Conservation (phyloP, 2,113 vertebrate genomes). For the Chauna torquata region DNA sequence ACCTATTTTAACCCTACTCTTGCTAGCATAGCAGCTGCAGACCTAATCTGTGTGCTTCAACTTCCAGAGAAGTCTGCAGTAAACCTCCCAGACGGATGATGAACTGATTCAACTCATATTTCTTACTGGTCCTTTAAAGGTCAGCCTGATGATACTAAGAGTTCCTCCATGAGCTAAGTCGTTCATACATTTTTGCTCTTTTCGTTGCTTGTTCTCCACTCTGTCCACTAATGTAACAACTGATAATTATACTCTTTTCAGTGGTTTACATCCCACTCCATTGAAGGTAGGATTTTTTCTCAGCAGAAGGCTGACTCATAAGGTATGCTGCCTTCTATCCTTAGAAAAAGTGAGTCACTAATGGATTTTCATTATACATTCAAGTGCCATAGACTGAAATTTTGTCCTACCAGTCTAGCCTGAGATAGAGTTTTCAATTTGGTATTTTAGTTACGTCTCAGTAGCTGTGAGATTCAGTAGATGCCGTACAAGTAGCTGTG, state of each 20-base stretch:
- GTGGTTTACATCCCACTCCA: neutral
- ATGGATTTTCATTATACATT: slow-evolving; percentile 64
- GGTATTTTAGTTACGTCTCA: slow-evolving; percentile 32
- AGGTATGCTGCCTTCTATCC: slow-evolving; percentile 51
- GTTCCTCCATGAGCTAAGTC: neutral
- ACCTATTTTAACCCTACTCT: neutral
- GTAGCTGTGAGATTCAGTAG: neutral
- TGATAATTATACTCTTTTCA: slow-evolving; percentile 29
- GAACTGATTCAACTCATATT: neutral
- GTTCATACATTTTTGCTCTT: slow-evolving; percentile 20
- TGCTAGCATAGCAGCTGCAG: neutral
- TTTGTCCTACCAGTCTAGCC: neutral
- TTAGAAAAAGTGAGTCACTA: slow-evolving; percentile 65
- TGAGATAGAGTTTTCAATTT: slow-evolving; percentile 30
- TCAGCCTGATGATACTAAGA: slow-evolving; percentile 1
- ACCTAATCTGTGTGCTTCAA: neutral
- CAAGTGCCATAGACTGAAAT: slow-evolving; percentile 26
- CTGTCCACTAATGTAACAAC: neutral
- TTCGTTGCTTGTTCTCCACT: neutral
- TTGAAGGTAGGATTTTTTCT: slow-evolving; percentile 46
- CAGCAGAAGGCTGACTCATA: slow-evolving; percentile 54
- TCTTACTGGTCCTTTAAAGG: slow-evolving; percentile 22
- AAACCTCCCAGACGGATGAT: neutral
- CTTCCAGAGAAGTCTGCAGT: neutral
- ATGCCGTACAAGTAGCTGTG: neutral